Base-by-base conservation (phyloP, 1,140 invertebrate species). In the Solenopsis fugax region DNA sequence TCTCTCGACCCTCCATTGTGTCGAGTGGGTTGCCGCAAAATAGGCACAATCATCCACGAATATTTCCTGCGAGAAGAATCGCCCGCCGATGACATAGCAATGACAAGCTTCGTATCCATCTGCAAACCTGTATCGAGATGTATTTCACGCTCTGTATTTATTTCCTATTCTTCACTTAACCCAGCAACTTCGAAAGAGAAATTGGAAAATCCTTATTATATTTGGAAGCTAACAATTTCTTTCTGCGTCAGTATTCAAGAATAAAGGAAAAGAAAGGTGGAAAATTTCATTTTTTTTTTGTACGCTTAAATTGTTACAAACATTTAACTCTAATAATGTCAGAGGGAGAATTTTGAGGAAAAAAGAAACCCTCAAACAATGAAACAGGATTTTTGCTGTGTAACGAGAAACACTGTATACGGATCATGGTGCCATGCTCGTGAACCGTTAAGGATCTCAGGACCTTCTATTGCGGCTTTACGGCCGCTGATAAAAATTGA, bases 1-100 rank as follows among this genome's bases (percentile, higher is more conserved):
- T 87, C 89, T 89, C 86, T 85, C 89, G 60, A 89, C 85, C 90
- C 85, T 84, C 78, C 29, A 69, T 90, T 89, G 76, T 89, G 48
- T 65, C 84, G 60, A 65, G n/a, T 54, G 21, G 73, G 13, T 65
- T 80, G 69, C 62, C 76, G 34, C 78, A 21, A 86, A 87, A 78
- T 69, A 77, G 77, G 65, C 24, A 67, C 72, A 67, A 84, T 54
- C 72, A 78, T 78, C 77, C 80, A 72, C 88, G 76, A 71, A 90
- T 85, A 84, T 89, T 90, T 90, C 88, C 89, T 89, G 77, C 18
- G 50, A 69, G 65, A 77, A 86, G 73, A 48, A 86, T 65, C 82
- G n/a, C 56, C 37, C 24, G 41, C 34, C 16, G 29, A 50, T 71
- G 76, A 72, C 56, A 69, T 54, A 18, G 45, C 60, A 48, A n/a